Evolutionary conservation across 2,113 vertebrate species (phyloP).

Genomic region (Fulmarus glacialis): DNA sequence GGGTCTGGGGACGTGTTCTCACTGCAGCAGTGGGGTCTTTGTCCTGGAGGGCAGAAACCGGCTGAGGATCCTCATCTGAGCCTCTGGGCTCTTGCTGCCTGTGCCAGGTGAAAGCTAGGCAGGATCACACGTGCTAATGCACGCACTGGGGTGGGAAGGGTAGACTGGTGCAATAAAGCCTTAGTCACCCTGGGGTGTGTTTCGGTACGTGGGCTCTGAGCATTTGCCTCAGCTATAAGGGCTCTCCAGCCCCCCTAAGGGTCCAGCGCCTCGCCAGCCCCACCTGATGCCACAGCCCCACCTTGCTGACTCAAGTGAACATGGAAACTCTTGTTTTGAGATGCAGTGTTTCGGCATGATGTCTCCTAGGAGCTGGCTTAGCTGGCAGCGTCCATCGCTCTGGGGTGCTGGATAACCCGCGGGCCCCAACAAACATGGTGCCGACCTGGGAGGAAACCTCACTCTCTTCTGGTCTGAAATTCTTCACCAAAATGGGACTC

Average conservation of each 20-base stretch:
- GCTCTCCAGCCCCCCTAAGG: background rate
- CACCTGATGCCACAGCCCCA: background rate
- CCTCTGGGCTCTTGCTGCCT: background rate
- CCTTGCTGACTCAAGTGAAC: background rate
- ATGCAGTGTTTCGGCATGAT: background rate
- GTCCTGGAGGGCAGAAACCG: background rate
- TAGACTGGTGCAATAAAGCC: background rate
- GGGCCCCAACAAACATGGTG: background rate
- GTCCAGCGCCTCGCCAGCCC: background rate
- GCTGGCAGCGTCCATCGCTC: background rate
- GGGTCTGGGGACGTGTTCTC: background rate
- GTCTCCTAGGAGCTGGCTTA: background rate
- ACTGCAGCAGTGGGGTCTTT: background rate
- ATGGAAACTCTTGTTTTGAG: background rate
- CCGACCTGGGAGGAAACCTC: background rate
- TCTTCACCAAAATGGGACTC: background rate
- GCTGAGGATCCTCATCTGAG: background rate
- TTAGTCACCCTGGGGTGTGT: background rate
- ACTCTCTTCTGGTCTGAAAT: background rate
- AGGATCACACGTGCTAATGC: background rate
- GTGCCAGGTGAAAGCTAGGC: background rate
- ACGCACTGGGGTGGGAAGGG: rapidly evolving
- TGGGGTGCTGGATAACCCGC: rapidly evolving
- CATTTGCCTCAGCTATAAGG: background rate
- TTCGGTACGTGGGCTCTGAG: background rate